Base-by-base conservation (phyloP, 1,140 invertebrate genomes). In the Chionoecetes opilio region DNA sequence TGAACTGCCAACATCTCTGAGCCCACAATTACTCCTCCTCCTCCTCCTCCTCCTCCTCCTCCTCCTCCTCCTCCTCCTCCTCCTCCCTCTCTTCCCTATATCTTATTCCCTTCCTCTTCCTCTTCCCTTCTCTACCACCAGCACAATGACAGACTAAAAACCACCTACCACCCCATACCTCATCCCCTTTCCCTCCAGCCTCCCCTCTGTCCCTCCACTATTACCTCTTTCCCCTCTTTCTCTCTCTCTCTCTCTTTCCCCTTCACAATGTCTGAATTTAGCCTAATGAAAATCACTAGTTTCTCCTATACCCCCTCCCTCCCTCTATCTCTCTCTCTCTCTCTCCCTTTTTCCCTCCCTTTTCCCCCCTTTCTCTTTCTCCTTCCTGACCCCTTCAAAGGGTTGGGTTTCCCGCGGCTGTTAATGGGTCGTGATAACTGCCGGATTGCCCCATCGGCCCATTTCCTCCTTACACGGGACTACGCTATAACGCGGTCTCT, bases 241-340 rank as follows among this genome's bases (percentile, higher is more conserved):
- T 91, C 46, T 63, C 38, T 92, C 90, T 34, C 63, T 92, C 91
- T 75, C 91, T 31, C 53, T 63, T 38, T 63, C 63, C 35, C 53
- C 35, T 29, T 32, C 53, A 34, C 91, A 21, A 26, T 29, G 34
- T 84, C 63, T 84, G 82, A 84, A 92, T 82, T 84, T 92, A 41
- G 53, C 34, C 82, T 84, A 82, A 85, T 92, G 75, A 87, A 88
- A 88, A 93, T 93, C 21, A 35, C 85, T 32, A 93, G 85, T 88
- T 88, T 35, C 38, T 29, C 34, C 46, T 29, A 26, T 11, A 37
- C 41, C 37, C n/a, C 17, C 26, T 21, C 21, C 0, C 21, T 26
- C 21, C 63, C n/a, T 26, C 21, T 3, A 0, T 32, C 21, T 32
- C n/a, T 9, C 63, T 9, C 29, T 31, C 85, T 31, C 37, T 31